Evolutionary conservation across 2,888 invertebrate genomes (phyloP), one percentile per base, ranked within the genome.

Genomic region (Mantis religiosa): DNA sequence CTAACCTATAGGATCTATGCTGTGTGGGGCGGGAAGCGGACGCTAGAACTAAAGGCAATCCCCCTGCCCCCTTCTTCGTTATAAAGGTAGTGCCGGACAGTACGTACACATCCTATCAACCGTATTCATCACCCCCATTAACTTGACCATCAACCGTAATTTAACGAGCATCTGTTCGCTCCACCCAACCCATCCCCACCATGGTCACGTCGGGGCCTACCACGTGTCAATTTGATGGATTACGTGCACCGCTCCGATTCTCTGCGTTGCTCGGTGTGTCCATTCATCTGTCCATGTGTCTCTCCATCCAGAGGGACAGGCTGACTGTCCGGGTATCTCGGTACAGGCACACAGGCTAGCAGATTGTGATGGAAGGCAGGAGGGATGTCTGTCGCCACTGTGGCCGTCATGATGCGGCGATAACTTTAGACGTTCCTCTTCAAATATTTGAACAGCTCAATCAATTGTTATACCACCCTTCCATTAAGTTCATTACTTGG

Each of bases 81-180:
- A 71, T 71, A 25, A 20, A 71, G 85, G 85, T 85, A 34, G 34
- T 47, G n/a, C 34, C 85, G 47, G 85, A 30, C 34, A 85, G 41
- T n/a, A 47, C 85, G 34, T 47, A 47, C 34, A 85, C 85, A 71
- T 71, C 54, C 54, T 71, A 71, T 41, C 25, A 28, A 28, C 41
- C 82, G 87, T 41, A 54, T 87, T 54, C 87, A 85, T 84, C 84
- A 84, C 84, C 28, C 71, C 84, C 88, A 84, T 82, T 84, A 84
- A 84, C 47, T 88, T 84, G 84, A 85, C 85, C 85, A 88, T 82
- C 82, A 85, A 7, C 85, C 28, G 85, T 88, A 82, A 88, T 85
- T 85, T 85, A 88, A 85, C 85, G n/a, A 88, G 82, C 85, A 82
- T 88, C 82, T 85, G 85, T 54, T 71, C 85, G 34, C 85, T 85